Evolutionary conservation across 2,113 vertebrate species (phyloP), one percentile per base, ranked within the genome.

Genomic region (Hippoglossus stenolepis): DNA sequence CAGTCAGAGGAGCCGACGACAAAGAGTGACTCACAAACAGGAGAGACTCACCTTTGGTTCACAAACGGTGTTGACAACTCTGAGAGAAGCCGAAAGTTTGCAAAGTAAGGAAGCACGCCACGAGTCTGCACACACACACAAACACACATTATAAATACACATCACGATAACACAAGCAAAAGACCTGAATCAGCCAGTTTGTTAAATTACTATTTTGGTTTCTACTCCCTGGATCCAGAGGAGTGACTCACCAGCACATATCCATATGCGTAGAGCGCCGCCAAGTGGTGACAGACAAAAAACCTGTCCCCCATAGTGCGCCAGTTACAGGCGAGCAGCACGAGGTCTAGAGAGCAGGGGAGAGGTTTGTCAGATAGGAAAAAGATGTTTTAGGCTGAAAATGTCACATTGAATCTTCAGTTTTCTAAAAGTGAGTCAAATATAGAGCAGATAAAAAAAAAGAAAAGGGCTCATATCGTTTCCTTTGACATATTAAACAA

Each of bases 41-140:
- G 24, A 2, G 26, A 5, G 53, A 82, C 86, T 85, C 71, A 95
- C 95, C 96, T 94, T 83, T 95, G 94, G 79, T 94, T 96, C 68
- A 96, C 95, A 65, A 96, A 96, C 0, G 95, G 95, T 0, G 95
- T 95, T n/a, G 94, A 96, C 53, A 96, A 85, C 84, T 96, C 94
- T 2, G 95, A 96, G 82, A 96, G 94, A 63, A 95, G 92, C 21
- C 94, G 94, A 67, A 95, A 96, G 86, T 96, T 96, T 72, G 93
- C 91, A 24, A 95, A 95, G 84, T 95, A 95, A 2, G 94, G 93
- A 78, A 96, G 93, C 45, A 94, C 93, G 1, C 94, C 92, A 1
- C 92, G 94, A 2, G 90, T 93, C 95, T 95, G 93, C 45, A 73
- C 83, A 0, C 45, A 24, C 24, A 24, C 24, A 24, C 24, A 24